phyloP scores from a whole-genome alignment of 2,888 invertebrate genomes.

The Marronus borbonicus region DNA sequence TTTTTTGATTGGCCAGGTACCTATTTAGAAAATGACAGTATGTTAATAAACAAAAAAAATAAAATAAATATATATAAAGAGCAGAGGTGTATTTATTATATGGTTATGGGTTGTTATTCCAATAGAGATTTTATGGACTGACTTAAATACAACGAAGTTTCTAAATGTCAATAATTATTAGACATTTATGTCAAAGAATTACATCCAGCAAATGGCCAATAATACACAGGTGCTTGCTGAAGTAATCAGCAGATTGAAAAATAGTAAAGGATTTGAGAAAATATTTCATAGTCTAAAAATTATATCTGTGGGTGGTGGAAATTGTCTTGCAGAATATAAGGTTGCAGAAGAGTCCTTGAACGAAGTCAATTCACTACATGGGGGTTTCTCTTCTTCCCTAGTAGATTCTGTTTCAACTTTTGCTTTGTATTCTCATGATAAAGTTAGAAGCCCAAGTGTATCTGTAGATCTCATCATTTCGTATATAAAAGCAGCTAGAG shows the following conservation, averaged over 20 bases:
- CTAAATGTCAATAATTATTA: not conserved
- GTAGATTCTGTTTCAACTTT: constrained; percentile 85
- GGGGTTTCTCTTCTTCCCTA: constrained; percentile 87
- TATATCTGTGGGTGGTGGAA: constrained; percentile 78
- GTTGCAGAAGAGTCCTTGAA: constrained; percentile 85
- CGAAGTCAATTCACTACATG: constrained; percentile 83
- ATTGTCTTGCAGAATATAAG: constrained; percentile 82
- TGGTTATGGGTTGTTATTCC: too few species aligned
- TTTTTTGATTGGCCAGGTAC: not conserved
- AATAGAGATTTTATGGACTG: too few species aligned
- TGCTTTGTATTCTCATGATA: constrained; percentile 73
- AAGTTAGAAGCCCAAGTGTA: constrained; percentile 71
- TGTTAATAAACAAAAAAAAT: too few species aligned
- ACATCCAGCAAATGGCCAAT: not conserved
- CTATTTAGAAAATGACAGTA: not conserved
- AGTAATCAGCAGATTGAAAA: constrained; percentile 33
- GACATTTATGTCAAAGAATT: constrained; percentile 4
- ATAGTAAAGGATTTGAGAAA: constrained; percentile 38
- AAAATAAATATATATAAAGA: too few species aligned
- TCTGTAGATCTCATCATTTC: constrained; percentile 87
- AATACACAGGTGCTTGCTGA: constrained; percentile 29
- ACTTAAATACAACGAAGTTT: too few species aligned
- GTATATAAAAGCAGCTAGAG: constrained; percentile 82
- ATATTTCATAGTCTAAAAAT: constrained; percentile 61
- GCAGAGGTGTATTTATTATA: too few species aligned